Percentiles rank a stretch among this genome's conserved stretches.
Conservation (phyloP, 2,113 vertebrate species). For the Bufo bufo region DNA sequence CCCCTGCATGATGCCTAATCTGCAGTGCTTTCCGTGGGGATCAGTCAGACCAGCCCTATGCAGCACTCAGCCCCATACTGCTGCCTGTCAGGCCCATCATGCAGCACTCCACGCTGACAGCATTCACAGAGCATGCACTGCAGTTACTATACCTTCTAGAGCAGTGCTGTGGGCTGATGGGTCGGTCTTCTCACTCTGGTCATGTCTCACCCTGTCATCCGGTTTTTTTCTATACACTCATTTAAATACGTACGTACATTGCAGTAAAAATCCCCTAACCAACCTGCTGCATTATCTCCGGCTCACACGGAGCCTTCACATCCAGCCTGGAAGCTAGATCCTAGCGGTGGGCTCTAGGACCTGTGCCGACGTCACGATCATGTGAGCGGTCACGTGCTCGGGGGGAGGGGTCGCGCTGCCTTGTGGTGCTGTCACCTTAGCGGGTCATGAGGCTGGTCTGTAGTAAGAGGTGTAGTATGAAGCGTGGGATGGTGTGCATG, state of each 20-base stretch:
- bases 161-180: conserved; percentile 32
- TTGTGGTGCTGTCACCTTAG: background rate
- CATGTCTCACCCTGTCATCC: conserved; percentile 55
- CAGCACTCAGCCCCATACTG: background rate
- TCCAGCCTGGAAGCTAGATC: conserved; percentile 11
- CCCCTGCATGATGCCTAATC: background rate
- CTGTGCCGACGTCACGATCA: background rate
- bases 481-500: background rate
- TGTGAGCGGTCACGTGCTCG: background rate
- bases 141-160: conserved; percentile 53
- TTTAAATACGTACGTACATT: conserved; percentile 57
- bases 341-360: conserved; percentile 8
- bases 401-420: background rate
- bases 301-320: conserved; percentile 55
- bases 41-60: background rate
- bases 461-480: background rate
- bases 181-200: conserved; percentile 49
- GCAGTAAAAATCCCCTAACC: conserved; percentile 55
- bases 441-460: too few relatives aligned
- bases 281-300: conserved; percentile 58
- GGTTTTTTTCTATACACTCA: conserved; percentile 46
- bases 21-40: conserved; percentile 43
- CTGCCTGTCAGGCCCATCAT: conserved; percentile 25
- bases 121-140: conserved; percentile 45
- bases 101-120: conserved; percentile 6